These are phyloP conservation scores for Macaria notata DNA, from an alignment of 2,888 invertebrate species.

Conservation along the genomic window DNA sequence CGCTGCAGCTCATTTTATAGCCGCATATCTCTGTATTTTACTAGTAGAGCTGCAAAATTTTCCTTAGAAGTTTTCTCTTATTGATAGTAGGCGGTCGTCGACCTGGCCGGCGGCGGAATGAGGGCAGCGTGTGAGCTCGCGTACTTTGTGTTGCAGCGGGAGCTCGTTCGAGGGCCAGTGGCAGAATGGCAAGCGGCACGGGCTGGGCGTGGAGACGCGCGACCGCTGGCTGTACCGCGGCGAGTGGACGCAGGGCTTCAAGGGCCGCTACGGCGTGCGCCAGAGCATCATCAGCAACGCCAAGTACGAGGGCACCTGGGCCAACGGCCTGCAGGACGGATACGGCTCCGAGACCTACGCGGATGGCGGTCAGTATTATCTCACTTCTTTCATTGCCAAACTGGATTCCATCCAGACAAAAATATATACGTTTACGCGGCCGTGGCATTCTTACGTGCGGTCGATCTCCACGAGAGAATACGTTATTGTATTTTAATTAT, in stretches of 20 bases:
- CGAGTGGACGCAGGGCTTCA: constrained; percentile 99
- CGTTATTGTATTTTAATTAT: constrained; percentile 49
- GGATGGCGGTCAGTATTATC: constrained; percentile 93
- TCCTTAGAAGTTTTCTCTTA: background rate
- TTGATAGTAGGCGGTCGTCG: constrained; percentile 5
- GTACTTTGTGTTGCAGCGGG: constrained; percentile 85
- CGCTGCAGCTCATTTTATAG: constrained; percentile 4
- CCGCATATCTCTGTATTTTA: constrained; percentile 1
- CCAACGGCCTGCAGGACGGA: constrained; percentile 98
- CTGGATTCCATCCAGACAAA: constrained; percentile 62
- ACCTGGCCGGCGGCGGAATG: constrained; percentile 3
- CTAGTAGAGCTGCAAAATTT: background rate
- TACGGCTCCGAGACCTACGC: constrained; percentile 99
- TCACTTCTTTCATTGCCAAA: constrained; percentile 59
- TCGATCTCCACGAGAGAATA: constrained; percentile 44
- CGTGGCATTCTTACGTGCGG: constrained; percentile 58
- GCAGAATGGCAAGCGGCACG: constrained; percentile 99
- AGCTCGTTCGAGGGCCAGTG: constrained; percentile 99
- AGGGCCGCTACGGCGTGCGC: constrained; percentile 98
- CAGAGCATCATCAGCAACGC: constrained; percentile 97
- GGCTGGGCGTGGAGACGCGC: constrained; percentile 97
- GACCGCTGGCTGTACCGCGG: constrained; percentile 99
- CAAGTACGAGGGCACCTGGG: constrained; percentile 99
- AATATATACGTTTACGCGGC: constrained; percentile 65
- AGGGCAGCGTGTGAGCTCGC: background rate